A percentile compares a stretch with the other conserved stretches of the same genome.
Evolutionary conservation across 2,888 invertebrate genomes (phyloP).

Genomic region (Pycnomerus fuliginosus): DNA sequence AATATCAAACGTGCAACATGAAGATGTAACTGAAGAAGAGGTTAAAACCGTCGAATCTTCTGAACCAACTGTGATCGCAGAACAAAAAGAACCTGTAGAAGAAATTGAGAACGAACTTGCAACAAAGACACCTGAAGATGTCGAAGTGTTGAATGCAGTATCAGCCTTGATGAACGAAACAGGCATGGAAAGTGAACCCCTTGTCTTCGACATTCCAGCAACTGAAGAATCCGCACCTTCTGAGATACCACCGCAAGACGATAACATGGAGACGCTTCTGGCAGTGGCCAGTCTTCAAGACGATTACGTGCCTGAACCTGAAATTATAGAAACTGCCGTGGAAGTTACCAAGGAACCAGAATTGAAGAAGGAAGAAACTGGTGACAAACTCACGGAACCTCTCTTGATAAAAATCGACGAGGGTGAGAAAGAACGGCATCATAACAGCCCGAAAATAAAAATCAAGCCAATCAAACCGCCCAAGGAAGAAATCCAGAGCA

Average conservation of each 20-base stretch:
- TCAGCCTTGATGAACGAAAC: too few species aligned
- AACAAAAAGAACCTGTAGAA: neutral
- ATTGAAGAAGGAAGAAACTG: slow-evolving; percentile 1
- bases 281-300: slow-evolving; percentile 34
- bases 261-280: slow-evolving; percentile 32
- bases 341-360: too few species aligned
- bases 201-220: too few species aligned
- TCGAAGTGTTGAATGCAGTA: too few species aligned
- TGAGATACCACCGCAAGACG: slow-evolving; percentile 17
- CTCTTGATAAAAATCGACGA: slow-evolving; percentile 37
- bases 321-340: too few species aligned
- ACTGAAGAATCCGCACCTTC: too few species aligned
- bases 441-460: slow-evolving; percentile 49
- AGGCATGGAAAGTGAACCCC: too few species aligned
- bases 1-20: too few species aligned
- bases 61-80: too few species aligned
- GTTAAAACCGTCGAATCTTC: too few species aligned
- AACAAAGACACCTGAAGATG: neutral
- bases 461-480: slow-evolving; percentile 49
- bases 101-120: neutral
- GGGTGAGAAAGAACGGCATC: slow-evolving; percentile 34
- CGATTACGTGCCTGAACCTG: too few species aligned
- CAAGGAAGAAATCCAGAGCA: slow-evolving; percentile 21
- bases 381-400: slow-evolving; percentile 23
- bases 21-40: too few species aligned